phyloP scores from a whole-genome alignment of 2,888 invertebrate genomes.

The Dendrolimus houi region DNA sequence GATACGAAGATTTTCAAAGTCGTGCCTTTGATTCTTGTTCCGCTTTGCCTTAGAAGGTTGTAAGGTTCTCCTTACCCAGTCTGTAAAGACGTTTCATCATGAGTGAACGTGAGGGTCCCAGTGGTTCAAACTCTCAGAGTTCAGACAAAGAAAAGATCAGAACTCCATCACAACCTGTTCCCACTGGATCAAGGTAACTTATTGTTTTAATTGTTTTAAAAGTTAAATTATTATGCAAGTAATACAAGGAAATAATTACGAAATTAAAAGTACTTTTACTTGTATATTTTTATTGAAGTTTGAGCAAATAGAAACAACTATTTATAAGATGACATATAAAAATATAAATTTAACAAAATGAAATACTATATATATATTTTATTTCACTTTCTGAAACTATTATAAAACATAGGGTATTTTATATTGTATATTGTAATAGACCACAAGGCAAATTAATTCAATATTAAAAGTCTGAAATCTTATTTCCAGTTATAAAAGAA shows the following conservation, averaged over 20 bases:
- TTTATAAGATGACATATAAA: too few species aligned
- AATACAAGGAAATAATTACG: background rate
- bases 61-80: constrained; percentile 39
- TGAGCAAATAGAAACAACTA: too few species aligned
- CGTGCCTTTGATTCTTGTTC: constrained; percentile 26
- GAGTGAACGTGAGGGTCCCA: constrained; percentile 55
- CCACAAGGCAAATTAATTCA: too few species aligned
- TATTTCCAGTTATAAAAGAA: too few species aligned
- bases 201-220: background rate
- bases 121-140: constrained; percentile 40
- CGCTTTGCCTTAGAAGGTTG: constrained; percentile 48
- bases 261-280: background rate
- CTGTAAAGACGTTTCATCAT: constrained; percentile 32
- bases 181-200: constrained; percentile 50
- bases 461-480: too few species aligned
- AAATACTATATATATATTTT: too few species aligned
- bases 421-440: too few species aligned
- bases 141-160: constrained; percentile 37
- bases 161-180: constrained; percentile 45
- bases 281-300: background rate
- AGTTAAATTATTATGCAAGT: background rate
- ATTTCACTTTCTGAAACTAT: too few species aligned
- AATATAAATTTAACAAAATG: too few species aligned
- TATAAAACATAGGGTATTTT: too few species aligned
- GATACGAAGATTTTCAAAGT: constrained; percentile 47